Evolutionary conservation across 2,888 invertebrate species (phyloP).

Genomic region (Sabellastarte sp.): DNA sequence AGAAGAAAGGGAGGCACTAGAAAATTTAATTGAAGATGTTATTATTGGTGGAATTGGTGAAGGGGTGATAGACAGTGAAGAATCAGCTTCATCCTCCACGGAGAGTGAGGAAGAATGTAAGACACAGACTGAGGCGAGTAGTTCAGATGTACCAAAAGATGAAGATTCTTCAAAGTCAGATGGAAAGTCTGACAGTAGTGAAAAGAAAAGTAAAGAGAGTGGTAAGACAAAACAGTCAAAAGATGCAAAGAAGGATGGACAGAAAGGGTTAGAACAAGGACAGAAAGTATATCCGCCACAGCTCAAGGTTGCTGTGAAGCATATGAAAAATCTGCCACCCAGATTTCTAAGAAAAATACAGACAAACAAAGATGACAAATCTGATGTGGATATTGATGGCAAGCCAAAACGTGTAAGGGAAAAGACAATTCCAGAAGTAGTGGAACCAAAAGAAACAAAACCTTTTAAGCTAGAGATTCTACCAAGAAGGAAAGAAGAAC

Average conservation of each 20-base stretch:
- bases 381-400: not conserved
- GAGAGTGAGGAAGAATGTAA: slow-evolving; percentile 8
- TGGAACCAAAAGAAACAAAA: not conserved
- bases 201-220: not conserved
- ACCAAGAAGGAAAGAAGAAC: not conserved
- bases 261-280: slow-evolving; percentile 4
- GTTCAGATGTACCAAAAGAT: not conserved
- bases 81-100: slow-evolving; percentile 8
- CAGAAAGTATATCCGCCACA: slow-evolving; percentile 31
- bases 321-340: slow-evolving; percentile 34
- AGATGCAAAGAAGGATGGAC: slow-evolving; percentile 4
- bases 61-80: slow-evolving; percentile 25
- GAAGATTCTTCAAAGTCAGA: not conserved
- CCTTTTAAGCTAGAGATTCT: not conserved
- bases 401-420: not conserved
- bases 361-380: slow-evolving; percentile 2
- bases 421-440: not conserved
- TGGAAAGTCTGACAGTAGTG: not conserved
- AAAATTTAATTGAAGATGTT: slow-evolving; percentile 34
- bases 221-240: not conserved
- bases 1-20: slow-evolving; percentile 32
- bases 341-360: slow-evolving; percentile 28
- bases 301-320: slow-evolving; percentile 34
- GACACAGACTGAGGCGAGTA: not conserved
- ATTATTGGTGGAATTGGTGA: slow-evolving; percentile 31